Evolutionary conservation across 1,140 invertebrate genomes (phyloP).

Genomic region (Pomphorhynchus laevis): DNA sequence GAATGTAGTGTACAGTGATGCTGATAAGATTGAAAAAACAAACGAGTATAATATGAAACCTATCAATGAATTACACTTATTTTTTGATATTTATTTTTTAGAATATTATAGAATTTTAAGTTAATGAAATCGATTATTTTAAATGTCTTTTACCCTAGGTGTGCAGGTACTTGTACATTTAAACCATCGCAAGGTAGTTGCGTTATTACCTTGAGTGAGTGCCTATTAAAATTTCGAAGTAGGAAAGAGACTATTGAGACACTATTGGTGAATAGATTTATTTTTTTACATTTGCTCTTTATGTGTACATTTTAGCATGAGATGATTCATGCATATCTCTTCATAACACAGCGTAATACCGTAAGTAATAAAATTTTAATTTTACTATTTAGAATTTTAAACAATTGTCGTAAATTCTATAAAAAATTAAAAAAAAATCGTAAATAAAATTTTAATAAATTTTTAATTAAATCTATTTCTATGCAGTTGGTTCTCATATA

Average conservation of each 20-base stretch:
- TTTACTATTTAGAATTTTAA: background rate
- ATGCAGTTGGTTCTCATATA: too few species aligned
- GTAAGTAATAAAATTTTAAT: conserved; percentile 3
- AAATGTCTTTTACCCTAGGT: conserved; percentile 21
- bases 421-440: too few species aligned
- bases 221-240: conserved; percentile 50
- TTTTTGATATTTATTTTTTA: background rate
- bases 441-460: too few species aligned
- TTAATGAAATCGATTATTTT: background rate
- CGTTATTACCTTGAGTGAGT: conserved; percentile 36
- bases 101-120: background rate
- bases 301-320: conserved; percentile 33
- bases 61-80: background rate
- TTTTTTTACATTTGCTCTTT: background rate
- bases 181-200: conserved; percentile 36
- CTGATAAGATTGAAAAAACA: too few species aligned
- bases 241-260: conserved; percentile 71
- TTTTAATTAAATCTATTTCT: too few species aligned
- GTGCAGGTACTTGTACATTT: conserved; percentile 45
- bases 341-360: conserved; percentile 38
- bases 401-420: too few species aligned
- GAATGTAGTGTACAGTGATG: too few species aligned
- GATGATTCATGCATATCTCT: conserved; percentile 93
- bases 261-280: conserved; percentile 28
- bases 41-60: too few species aligned